Evolutionary conservation across 2,888 invertebrate species (phyloP).

Genomic region (Digitonthophagus gazella): DNA sequence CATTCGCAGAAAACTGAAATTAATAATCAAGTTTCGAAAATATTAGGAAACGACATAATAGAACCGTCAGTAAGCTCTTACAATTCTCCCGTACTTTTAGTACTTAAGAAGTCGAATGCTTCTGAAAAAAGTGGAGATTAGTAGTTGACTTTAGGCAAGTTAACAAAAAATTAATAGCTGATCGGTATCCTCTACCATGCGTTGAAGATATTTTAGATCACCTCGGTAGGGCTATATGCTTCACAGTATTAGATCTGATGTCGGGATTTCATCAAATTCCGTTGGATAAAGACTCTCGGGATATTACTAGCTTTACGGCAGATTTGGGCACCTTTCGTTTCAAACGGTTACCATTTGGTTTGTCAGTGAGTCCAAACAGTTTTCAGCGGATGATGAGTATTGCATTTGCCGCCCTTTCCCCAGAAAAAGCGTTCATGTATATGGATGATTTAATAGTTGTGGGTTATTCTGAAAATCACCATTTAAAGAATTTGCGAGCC

Average conservation of each 20-base stretch:
- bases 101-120: conserved; percentile 16
- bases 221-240: conserved; percentile 30
- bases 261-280: conserved; percentile 30
- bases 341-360: conserved; percentile 4
- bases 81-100: conserved; percentile 21
- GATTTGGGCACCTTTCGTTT: background rate
- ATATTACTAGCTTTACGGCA: conserved; percentile 3
- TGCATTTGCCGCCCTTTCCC: conserved; percentile 7
- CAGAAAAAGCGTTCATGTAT: conserved; percentile 12
- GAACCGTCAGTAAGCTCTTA: conserved; percentile 23
- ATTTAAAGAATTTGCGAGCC: background rate
- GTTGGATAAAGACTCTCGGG: background rate
- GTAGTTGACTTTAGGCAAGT: conserved; percentile 25
- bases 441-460: conserved; percentile 8
- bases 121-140: conserved; percentile 16
- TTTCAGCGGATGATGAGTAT: conserved; percentile 14
- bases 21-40: conserved; percentile 20
- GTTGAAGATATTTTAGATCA: conserved; percentile 37
- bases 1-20: conserved; percentile 18
- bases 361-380: conserved; percentile 11
- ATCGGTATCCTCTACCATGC: conserved; percentile 33
- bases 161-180: conserved; percentile 24
- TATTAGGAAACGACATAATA: conserved; percentile 21
- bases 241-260: conserved; percentile 29
- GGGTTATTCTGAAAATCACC: too few relatives aligned